Evolutionary conservation across 2,888 invertebrate genomes (phyloP), one percentile per base, ranked within the genome.

Genomic region (Heliconius erato): DNA sequence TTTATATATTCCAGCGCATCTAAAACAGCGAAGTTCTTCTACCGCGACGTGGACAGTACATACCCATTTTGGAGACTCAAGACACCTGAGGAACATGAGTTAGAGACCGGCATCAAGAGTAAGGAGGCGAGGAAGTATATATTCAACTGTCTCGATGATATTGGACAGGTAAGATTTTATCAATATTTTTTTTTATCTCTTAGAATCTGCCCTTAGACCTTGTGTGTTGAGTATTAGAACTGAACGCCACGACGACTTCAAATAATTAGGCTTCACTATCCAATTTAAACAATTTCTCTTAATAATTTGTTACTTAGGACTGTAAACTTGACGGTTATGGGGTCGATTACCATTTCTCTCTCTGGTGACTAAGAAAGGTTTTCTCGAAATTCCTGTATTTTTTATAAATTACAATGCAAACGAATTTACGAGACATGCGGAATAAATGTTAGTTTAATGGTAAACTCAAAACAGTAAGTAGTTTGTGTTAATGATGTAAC

Each of bases 41-140:
- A 99, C 95, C 97, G 99, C 84, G 99, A 99, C 94, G 98, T 98
- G 96, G 98, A 99, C 94, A 98, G 99, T 88, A 98, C 98, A 32
- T 98, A 98, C 93, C 98, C 98, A 79, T 98, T 98, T 94, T 98
- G 98, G 98, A 96, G 98, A 88, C 94, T 98, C 84, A 98, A 99
- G 97, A 99, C 99, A 40, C 99, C 99, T 35, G 99, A 99, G 93
- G 99, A 99, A 94, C 99, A 99, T 94, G 99, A 99, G 95, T 97
- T 98, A 23, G 99, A 99, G 96, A 99, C 99, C 76, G 98, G 98
- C 86, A 99, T 99, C 89, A 99, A 99, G 96, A 99, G 99, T 86
- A 99, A 99, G 96, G 99, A 99, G 96, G 99, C 99, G 7, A 96
- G 99, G 90, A 99, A 99, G 94, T 99, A 99, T 94, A 99, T 99